Conservation (phyloP, 2,797 vertebrate genomes). For the Helostoma temminkii region DNA sequence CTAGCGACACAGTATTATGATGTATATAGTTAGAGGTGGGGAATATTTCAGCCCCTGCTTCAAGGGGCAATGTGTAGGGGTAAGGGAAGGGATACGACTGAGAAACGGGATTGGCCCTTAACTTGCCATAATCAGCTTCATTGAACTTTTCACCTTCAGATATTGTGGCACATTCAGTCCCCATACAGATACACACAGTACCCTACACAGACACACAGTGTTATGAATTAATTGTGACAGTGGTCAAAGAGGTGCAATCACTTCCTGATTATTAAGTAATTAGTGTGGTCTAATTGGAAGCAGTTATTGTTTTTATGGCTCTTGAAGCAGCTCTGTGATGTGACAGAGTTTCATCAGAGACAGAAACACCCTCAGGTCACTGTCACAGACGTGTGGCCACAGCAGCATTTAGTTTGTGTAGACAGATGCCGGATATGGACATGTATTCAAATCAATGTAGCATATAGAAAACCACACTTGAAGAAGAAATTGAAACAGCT, state of each 20-base stretch:
- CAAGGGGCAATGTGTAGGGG: too few relatives aligned
- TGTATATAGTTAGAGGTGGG: too few relatives aligned
- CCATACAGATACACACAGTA: conserved; percentile 4
- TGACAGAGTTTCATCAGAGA: conserved; percentile 39
- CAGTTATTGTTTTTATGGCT: conserved; percentile 65
- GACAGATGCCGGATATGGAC: too few relatives aligned
- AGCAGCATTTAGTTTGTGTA: not conserved
- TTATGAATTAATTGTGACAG: conserved; percentile 49
- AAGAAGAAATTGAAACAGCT: too few relatives aligned
- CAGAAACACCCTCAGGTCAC: conserved; percentile 37
- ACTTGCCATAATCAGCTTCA: too few relatives aligned
- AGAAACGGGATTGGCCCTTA: too few relatives aligned
- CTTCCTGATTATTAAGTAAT: conserved; percentile 68
- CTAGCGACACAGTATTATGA: too few relatives aligned
- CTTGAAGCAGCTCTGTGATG: conserved; percentile 49
- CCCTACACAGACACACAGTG: conserved; percentile 7
- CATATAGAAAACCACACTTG: too few relatives aligned
- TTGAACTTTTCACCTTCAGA: conserved; percentile 42
- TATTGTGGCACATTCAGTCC: not conserved
- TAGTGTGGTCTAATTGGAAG: conserved; percentile 62
- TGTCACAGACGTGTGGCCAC: conserved; percentile 32
- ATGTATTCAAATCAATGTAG: too few relatives aligned
- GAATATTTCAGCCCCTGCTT: too few relatives aligned
- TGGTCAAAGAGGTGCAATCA: conserved; percentile 63
- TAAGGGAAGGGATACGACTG: too few relatives aligned